Base-by-base conservation (phyloP, 2,797 vertebrate species). In the Urophycis tenuis region DNA sequence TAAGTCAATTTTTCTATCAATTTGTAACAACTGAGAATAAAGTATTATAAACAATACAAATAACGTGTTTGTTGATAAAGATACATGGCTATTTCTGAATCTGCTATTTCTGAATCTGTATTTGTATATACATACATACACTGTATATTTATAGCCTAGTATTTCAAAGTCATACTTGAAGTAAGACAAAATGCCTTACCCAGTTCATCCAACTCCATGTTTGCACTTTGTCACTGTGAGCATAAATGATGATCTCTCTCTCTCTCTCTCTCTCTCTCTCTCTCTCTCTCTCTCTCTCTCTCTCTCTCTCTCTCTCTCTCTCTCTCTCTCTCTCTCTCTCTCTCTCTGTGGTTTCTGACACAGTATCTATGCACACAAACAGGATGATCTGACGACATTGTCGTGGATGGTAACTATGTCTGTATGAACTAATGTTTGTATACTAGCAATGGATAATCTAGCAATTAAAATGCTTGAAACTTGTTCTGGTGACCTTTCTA, bases 201-300 rank as follows among this genome's bases (percentile, higher is more conserved):
- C 5, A 93, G 90, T 72, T 93, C 92, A 45, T 93, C 91, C 92
- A 93, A 92, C 79, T 93, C 92, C 92, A 93, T 92, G 80, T 75
- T 74, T 73, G 53, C 76, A 77, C 31, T 74, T 79, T 75, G 34
- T 79, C 70, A 32, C 1, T 29, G 45, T 72, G 7, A 74, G 34
- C 45, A 17, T 53, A n/a, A 10, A 49, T 49, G 4, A 49, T 15
- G 19, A 49, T n/a, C 22, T 60, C 53, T 60, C 53, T n/a, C 53
- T 60, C 53, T 60, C 41, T 36, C 36, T 36, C 41, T 45, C 41
- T 45, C 41, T 45, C 41, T 45, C 41, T 45, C 41, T 34, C 33
- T 34, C 36, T 39, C 36, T 39, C 36, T 39, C 36, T 39, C 36
- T 39, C 36, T 39, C 36, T 34, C 36, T 73, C 71, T 31, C 67